phyloP scores from a whole-genome alignment of 1,140 invertebrate genomes.

The Drosophila lacteicornis region DNA sequence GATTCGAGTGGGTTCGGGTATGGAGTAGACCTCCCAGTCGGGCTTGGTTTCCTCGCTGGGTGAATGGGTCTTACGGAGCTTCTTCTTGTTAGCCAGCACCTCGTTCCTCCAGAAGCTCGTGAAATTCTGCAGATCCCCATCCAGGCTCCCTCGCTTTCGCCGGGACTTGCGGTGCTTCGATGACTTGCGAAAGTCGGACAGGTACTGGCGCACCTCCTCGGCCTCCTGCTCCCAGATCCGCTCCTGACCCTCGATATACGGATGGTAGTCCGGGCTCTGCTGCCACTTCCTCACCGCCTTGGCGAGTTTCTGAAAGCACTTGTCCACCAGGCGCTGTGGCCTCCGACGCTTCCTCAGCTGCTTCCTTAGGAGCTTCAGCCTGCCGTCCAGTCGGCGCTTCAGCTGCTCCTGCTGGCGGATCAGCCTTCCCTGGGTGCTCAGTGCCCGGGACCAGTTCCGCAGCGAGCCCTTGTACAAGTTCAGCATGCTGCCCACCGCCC shows the following conservation, averaged over 20 bases:
- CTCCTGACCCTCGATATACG: background rate
- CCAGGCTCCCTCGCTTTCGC: background rate
- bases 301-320: background rate
- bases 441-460: slow-evolving; percentile 11
- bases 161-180: background rate
- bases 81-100: background rate
- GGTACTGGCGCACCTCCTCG: slow-evolving; percentile 8
- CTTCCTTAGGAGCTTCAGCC: slow-evolving; percentile 12
- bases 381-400: slow-evolving; percentile 7
- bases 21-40: background rate
- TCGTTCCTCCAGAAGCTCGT: slow-evolving; percentile 25
- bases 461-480: slow-evolving; percentile 31
- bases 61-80: background rate
- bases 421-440: slow-evolving; percentile 9
- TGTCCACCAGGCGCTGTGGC: slow-evolving; percentile 2
- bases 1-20: background rate
- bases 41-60: rapidly evolving
- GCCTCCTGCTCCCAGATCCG: slow-evolving; percentile 30
- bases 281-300: slow-evolving; percentile 16
- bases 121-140: slow-evolving; percentile 3
- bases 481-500: background rate
- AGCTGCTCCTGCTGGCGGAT: slow-evolving; percentile 1
- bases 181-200: background rate
- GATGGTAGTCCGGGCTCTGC: background rate
- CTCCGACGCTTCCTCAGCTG: slow-evolving; percentile 7